Base-by-base conservation (phyloP, 1,140 invertebrate genomes). In the Mamestra configurata region DNA sequence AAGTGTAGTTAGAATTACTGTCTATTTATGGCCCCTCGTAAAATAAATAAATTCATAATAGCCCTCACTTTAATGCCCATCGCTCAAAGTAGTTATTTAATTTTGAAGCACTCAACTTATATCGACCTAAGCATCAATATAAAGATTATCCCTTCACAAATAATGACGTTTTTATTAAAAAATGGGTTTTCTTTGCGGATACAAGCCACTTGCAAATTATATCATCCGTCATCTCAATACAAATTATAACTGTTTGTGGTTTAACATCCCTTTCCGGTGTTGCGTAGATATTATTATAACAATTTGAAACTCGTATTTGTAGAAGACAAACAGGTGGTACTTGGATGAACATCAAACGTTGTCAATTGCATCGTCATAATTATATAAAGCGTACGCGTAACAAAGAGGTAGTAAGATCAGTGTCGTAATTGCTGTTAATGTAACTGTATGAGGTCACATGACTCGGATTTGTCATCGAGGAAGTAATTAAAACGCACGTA, bases 401-500 rank as follows among this genome's bases (percentile, higher is more conserved):
- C 61, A 40, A 22, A 22, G 18, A 66, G 8, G 15, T 46, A 66
- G 61, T 66, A 22, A 13, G 18, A 40, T 43, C 35, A 35, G 3
- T 66, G 35, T 22, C n/a, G 35, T 66, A 66, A 66, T 66, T 82
- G 72, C 20, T 37, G 59, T 15, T 43, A 66, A 51, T 71, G 37
- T 71, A n/a, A 53, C 53, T 53, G 27, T 71, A 53, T 64, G 64
- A 70, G 72, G 68, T 55, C 61, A 76, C 35, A 40, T 57, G 8
- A 0, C 31, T 73, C 20, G 18, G 53, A 61, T 61, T 71, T 61
- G 57, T 53, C 55, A 61, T 31, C 40, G 10, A 43, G 57, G 55
- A 61, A 76, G 71, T 40, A 59, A 75, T 75, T 75, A 75, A 35
- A 35, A 10, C 71, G 11, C 43, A 61, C 55, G 59, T 71, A 79